Evolutionary conservation across 1,140 invertebrate genomes (phyloP), one percentile per base, ranked within the genome.

Genomic region (Lasaia peninsularis): DNA sequence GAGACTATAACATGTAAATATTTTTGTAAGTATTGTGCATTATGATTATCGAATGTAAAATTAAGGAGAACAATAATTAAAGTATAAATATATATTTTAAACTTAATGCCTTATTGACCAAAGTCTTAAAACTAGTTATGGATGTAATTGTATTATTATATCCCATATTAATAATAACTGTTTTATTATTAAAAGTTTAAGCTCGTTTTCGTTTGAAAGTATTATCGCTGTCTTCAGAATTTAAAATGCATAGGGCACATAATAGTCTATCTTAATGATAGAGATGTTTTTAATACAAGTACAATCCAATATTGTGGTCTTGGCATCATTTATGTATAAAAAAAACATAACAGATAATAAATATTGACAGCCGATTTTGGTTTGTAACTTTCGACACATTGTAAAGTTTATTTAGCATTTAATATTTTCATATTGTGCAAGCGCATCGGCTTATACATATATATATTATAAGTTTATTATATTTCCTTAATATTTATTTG

Each of bases 71-170:
- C 85, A 88, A 88, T 88, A 88, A 88, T 86, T 88, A 88, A 88
- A 86, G 79, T 37, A 37, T 80, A 81, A 81, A 68, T 75, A 78
- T 82, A 80, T 86, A 80, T 87, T 80, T 86, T 86, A 86, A 86
- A 88, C 85, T 88, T 88, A 88, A 88, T 88, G 85, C 85, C 85
- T 88, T 88, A 88, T 84, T 88, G 85, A 88, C 85, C 85, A 88
- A 88, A 83, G 83, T 86, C 81, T 86, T 85, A 86, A 88, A 85
- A 85, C 82, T 88, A 88, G 81, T 85, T 85, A 77, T 69, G 74
- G 80, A 78, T 84, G 63, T 75, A 71, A 81, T 79, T 78, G 73
- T 69, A 70, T 69, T 70, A 75, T 85, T 78, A 80, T 80, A 75
- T 80, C 84, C 73, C 58, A 78, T 79, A 71, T 76, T 72, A 71